phyloP scores from a whole-genome alignment of 2,113 vertebrate genomes.

The Neoarius graeffei region DNA sequence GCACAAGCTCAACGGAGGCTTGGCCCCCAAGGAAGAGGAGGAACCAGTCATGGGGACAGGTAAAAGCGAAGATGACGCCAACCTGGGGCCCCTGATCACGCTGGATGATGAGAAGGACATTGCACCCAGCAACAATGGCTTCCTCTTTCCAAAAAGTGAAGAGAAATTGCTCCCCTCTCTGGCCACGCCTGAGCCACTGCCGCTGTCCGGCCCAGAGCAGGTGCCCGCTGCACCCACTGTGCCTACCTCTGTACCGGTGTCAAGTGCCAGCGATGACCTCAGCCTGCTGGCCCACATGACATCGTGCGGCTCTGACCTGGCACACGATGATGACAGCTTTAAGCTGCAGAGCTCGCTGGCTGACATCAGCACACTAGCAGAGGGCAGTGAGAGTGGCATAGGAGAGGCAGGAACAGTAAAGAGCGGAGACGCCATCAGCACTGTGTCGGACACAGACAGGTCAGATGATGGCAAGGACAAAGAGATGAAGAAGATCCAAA shows the following conservation, averaged over 20 bases:
- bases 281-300: slow-evolving; percentile 94
- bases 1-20: slow-evolving; percentile 89
- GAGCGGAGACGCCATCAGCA: slow-evolving; percentile 83
- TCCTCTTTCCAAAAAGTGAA: slow-evolving; percentile 94
- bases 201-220: slow-evolving; percentile 82
- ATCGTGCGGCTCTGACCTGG: slow-evolving; percentile 81
- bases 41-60: slow-evolving; percentile 60
- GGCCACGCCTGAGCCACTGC: slow-evolving; percentile 84
- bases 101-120: slow-evolving; percentile 96
- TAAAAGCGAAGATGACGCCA: slow-evolving; percentile 78
- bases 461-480: slow-evolving; percentile 98
- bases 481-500: slow-evolving; percentile 96
- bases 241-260: slow-evolving; percentile 74
- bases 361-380: slow-evolving; percentile 79
- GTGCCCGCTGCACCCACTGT: slow-evolving; percentile 28
- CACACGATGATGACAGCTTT: slow-evolving; percentile 76
- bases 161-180: slow-evolving; percentile 94
- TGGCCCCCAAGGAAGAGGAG: slow-evolving; percentile 83
- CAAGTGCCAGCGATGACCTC: slow-evolving; percentile 88
- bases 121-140: slow-evolving; percentile 85
- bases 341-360: slow-evolving; percentile 80
- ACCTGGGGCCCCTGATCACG: slow-evolving; percentile 93
- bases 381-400: slow-evolving; percentile 79
- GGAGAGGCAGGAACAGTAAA: slow-evolving; percentile 81
- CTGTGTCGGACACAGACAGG: slow-evolving; percentile 88